phyloP scores from a whole-genome alignment of 1,140 invertebrate species.

The Physella acuta region DNA sequence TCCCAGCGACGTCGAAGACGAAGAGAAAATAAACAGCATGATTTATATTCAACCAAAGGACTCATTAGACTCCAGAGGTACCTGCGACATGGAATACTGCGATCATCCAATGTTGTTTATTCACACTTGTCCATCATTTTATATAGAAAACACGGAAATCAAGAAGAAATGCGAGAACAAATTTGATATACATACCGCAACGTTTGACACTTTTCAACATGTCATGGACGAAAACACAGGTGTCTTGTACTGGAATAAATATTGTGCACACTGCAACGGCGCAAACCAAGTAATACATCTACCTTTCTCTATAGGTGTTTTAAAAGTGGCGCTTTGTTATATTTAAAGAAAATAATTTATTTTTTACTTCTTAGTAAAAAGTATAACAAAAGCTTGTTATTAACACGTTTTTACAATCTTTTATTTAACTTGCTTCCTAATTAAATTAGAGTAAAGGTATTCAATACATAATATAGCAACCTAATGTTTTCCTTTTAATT shows the following conservation, averaged over 20 bases:
- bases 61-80: neutral
- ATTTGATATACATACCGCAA: neutral
- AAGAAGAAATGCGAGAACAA: neutral
- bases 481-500: too few relatives aligned
- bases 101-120: neutral
- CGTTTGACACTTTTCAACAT: neutral
- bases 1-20: neutral
- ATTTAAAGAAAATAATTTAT: too few relatives aligned
- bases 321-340: too few relatives aligned
- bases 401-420: too few relatives aligned
- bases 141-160: neutral
- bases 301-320: too few relatives aligned
- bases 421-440: too few relatives aligned
- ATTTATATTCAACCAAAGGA: neutral
- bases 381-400: too few relatives aligned
- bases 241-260: conserved; percentile 3
- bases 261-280: conserved; percentile 5
- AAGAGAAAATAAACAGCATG: neutral
- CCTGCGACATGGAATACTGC: neutral
- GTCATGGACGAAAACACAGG: neutral
- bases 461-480: too few relatives aligned
- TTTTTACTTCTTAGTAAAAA: too few relatives aligned
- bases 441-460: too few relatives aligned
- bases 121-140: neutral
- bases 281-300: neutral